Conservation (phyloP, 2,113 vertebrate genomes). For the Pyxicephalus adspersus region DNA sequence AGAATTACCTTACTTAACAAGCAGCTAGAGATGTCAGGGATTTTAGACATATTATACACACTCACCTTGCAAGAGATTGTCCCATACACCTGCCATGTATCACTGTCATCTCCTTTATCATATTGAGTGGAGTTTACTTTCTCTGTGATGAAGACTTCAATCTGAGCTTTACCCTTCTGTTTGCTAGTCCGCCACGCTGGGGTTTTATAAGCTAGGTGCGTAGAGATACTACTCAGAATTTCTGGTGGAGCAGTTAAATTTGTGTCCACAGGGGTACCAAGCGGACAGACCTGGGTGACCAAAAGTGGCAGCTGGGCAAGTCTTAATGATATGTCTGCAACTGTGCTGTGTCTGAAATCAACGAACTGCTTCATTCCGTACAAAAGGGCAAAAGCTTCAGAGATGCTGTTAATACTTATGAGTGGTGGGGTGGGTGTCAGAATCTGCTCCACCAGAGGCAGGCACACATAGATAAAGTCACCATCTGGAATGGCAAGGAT, state of each 20-base stretch:
- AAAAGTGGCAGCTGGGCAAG: conserved; percentile 77
- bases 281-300: conserved; percentile 84
- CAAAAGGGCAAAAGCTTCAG: conserved; percentile 83
- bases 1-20: no score
- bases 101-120: conserved; percentile 78
- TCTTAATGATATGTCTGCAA: conserved; percentile 74
- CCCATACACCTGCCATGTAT: conserved; percentile 90
- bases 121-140: conserved; percentile 92
- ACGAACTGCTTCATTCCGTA: conserved; percentile 81
- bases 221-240: conserved; percentile 63
- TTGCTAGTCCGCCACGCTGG: conserved; percentile 85
- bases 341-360: conserved; percentile 72
- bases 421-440: conserved; percentile 79
- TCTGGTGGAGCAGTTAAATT: conserved; percentile 69
- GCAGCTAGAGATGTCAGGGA: no score
- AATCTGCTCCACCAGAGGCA: conserved; percentile 84
- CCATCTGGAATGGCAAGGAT: conserved; percentile 80
- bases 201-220: conserved; percentile 77
- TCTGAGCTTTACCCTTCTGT: conserved; percentile 85
- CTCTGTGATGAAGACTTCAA: conserved; percentile 82
- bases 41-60: conserved; percentile 17
- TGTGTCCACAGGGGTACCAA: conserved; percentile 85
- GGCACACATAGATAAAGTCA: conserved; percentile 78
- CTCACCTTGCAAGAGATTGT: conserved; percentile 90
- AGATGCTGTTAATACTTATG: conserved; percentile 80